A percentile compares a stretch with the other conserved stretches of the same genome.
These are phyloP conservation scores for Aphelinus atriplicis DNA, from an alignment of 1,140 invertebrate genomes.

Conservation along the genomic window DNA sequence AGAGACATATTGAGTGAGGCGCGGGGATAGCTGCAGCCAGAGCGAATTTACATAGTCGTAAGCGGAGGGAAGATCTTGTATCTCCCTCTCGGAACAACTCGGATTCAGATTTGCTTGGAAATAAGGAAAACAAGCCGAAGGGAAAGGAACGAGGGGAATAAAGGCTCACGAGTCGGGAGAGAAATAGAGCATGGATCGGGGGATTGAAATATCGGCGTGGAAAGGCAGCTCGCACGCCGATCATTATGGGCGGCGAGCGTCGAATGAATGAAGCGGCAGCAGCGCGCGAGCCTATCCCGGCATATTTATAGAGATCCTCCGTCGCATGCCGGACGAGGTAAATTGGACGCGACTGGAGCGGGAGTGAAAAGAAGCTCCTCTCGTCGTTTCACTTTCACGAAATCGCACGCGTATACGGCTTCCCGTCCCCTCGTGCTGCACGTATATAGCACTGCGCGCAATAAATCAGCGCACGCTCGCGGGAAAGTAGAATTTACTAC, in stretches of 20 bases:
- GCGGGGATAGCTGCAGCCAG: no score
- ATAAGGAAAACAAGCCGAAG: background rate
- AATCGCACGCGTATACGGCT: background rate
- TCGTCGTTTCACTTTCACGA: slow-evolving; percentile 13
- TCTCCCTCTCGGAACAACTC: background rate
- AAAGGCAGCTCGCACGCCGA: background rate
- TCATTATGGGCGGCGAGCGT: background rate
- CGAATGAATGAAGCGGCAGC: slow-evolving; percentile 5
- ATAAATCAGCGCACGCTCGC: background rate
- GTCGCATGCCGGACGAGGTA: background rate
- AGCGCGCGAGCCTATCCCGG: background rate
- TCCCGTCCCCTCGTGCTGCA: no score
- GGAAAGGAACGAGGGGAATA: background rate
- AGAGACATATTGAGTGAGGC: no score
- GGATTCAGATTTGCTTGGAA: slow-evolving; percentile 1
- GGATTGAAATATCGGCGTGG: slow-evolving; percentile 14
- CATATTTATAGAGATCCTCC: slow-evolving; percentile 23
- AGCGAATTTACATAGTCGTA: no score
- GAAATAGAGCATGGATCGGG: background rate
- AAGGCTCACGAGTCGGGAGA: background rate
- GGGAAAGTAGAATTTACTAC: background rate
- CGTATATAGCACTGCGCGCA: no score
- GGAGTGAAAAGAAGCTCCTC: no score
- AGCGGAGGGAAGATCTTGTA: no score
- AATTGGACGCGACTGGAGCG: slow-evolving; percentile 1